Evolutionary conservation across 1,140 invertebrate species (phyloP).

Genomic region (Homalodisca vitripennis): DNA sequence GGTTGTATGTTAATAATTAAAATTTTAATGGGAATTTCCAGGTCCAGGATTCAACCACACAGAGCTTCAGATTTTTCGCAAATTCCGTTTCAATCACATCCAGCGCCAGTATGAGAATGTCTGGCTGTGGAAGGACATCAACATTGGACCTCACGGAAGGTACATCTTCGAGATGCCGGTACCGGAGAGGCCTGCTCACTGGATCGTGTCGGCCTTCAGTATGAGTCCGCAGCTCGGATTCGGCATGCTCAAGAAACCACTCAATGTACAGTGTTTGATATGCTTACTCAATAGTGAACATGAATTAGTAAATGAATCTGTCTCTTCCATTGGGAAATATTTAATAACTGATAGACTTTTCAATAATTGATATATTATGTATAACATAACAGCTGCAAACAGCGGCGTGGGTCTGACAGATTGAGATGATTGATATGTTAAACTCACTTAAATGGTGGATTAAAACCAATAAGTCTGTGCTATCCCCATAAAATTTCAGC

Average conservation of each 20-base stretch:
- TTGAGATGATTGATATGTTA: too few relatives aligned
- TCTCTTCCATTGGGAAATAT: too few relatives aligned
- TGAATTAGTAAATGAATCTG: neutral
- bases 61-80: conserved; percentile 69
- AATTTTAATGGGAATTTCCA: too few relatives aligned
- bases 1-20: too few relatives aligned
- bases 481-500: too few relatives aligned
- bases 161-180: conserved; percentile 84
- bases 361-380: too few relatives aligned
- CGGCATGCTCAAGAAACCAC: conserved; percentile 75
- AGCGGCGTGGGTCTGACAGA: too few relatives aligned
- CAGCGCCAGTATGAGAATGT: conserved; percentile 89
- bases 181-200: conserved; percentile 81
- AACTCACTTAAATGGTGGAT: too few relatives aligned
- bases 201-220: conserved; percentile 91
- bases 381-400: too few relatives aligned
- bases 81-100: conserved; percentile 81
- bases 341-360: too few relatives aligned
- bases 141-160: conserved; percentile 87
- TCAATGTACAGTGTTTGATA: conserved; percentile 58
- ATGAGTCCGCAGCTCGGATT: conserved; percentile 84
- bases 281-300: neutral
- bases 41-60: conserved; percentile 56
- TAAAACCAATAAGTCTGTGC: too few relatives aligned
- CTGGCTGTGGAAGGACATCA: conserved; percentile 93